Conservation (phyloP, 2,797 vertebrate genomes). For the Graptemys geographica region DNA sequence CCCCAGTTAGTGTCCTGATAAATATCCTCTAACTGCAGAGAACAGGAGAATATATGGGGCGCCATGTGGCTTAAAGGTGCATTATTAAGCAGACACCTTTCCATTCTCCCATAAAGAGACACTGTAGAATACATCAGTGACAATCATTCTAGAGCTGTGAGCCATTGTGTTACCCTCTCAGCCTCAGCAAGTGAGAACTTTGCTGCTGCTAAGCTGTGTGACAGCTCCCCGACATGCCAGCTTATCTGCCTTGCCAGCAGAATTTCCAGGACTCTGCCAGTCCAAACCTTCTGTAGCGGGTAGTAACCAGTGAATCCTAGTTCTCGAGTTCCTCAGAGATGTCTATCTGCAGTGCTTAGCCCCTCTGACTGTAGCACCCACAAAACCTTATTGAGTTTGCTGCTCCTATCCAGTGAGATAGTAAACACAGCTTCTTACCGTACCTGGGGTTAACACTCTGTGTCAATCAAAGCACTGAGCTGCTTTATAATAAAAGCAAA, state of each 20-base stretch:
- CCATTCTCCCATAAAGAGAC: too few relatives aligned
- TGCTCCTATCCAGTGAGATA: background rate
- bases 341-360: background rate
- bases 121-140: too few relatives aligned
- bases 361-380: background rate
- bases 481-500: background rate
- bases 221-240: background rate
- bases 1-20: background rate
- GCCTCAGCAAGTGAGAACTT: background rate
- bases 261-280: too few relatives aligned
- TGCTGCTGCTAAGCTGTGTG: background rate
- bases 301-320: background rate
- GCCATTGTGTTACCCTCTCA: background rate
- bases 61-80: background rate
- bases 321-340: too few relatives aligned
- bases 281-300: background rate
- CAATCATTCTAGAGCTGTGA: too few relatives aligned
- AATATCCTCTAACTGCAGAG: background rate
- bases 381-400: background rate
- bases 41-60: background rate
- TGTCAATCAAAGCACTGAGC: background rate
- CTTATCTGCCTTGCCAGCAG: background rate
- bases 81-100: background rate
- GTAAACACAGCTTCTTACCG: background rate
- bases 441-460: background rate